Conservation (phyloP, 2,888 invertebrate species). For the Sinotaia quadrata region DNA sequence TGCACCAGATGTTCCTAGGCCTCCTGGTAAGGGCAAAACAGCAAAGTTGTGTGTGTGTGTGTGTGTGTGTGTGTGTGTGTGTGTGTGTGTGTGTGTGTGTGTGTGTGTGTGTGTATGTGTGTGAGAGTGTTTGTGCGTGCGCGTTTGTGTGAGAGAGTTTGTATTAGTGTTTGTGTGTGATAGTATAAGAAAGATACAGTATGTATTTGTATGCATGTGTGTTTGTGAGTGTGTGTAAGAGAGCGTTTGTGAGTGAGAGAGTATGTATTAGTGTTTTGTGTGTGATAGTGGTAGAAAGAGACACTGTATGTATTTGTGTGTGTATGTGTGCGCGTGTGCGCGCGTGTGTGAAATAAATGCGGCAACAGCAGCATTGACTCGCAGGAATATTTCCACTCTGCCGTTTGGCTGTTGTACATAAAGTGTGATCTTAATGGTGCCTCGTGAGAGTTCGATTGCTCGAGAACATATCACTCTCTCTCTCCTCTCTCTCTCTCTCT, state of each 20-base stretch:
- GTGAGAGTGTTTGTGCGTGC: neutral
- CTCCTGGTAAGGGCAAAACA: too few species aligned
- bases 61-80: constrained; percentile 11
- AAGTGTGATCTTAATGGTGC: too few species aligned
- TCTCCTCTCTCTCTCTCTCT: neutral
- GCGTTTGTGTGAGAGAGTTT: neutral
- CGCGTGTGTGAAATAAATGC: neutral
- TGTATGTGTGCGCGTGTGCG: constrained; percentile 4
- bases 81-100: neutral
- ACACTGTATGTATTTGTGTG: neutral
- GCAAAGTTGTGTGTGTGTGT: constrained; percentile 10
- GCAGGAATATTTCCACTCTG: too few species aligned
- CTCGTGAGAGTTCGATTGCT: too few species aligned
- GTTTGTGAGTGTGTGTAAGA: constrained; percentile 24
- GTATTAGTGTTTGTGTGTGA: constrained; percentile 1
- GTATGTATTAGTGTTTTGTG: too few species aligned
- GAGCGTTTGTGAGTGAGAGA: constrained; percentile 28
- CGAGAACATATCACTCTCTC: neutral
- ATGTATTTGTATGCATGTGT: constrained; percentile 14
- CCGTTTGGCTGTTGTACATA: too few species aligned
- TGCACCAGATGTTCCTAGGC: too few species aligned
- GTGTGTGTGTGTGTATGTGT: neutral
- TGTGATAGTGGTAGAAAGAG: too few species aligned
- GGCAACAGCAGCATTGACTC: too few species aligned
- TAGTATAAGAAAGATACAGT: constrained; percentile 6